A percentile compares a stretch with the other conserved stretches of the same genome.
phyloP scores from a whole-genome alignment of 2,888 invertebrate genomes.

The Aleiodes testaceus region DNA sequence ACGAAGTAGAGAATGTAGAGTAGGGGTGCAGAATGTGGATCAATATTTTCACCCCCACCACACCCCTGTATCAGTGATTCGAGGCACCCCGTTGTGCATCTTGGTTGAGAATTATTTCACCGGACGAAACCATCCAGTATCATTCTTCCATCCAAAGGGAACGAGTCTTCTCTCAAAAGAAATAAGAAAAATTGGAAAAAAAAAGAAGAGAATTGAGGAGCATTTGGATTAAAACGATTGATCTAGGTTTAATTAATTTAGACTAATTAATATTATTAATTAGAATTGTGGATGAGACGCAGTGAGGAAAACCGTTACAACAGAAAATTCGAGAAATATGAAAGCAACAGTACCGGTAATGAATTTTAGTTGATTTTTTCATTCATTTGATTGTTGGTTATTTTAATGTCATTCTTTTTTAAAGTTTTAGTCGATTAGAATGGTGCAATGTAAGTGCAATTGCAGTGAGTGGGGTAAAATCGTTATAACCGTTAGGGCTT shows the following conservation, averaged over 20 bases:
- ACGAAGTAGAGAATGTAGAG: conserved; percentile 10
- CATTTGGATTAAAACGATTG: neutral
- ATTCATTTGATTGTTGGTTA: neutral
- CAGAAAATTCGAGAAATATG: conserved; percentile 35
- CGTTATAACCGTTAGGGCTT: conserved; percentile 18
- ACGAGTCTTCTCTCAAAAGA: neutral
- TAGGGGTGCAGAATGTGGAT: conserved; percentile 41
- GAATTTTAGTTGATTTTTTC: neutral
- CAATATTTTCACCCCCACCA: conserved; percentile 53
- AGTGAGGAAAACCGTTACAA: conserved; percentile 9
- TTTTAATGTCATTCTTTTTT: neutral
- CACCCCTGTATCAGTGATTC: conserved; percentile 47
- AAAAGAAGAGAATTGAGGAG: neutral
- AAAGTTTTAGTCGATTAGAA: neutral
- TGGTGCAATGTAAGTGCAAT: neutral
- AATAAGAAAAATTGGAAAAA: conserved; percentile 36
- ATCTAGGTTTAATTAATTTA: neutral
- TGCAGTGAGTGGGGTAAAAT: neutral
- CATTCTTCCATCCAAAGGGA: conserved; percentile 19
- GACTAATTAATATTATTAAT: conserved; percentile 5
- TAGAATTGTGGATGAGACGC: conserved; percentile 27
- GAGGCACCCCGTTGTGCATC: conserved; percentile 45
- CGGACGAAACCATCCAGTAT: conserved; percentile 33
- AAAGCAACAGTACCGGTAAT: conserved; percentile 39
- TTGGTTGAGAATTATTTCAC: conserved; percentile 18